These are phyloP conservation scores for Acrobeloides nanus DNA, from an alignment of 2,888 invertebrate species.

Conservation along the genomic window DNA sequence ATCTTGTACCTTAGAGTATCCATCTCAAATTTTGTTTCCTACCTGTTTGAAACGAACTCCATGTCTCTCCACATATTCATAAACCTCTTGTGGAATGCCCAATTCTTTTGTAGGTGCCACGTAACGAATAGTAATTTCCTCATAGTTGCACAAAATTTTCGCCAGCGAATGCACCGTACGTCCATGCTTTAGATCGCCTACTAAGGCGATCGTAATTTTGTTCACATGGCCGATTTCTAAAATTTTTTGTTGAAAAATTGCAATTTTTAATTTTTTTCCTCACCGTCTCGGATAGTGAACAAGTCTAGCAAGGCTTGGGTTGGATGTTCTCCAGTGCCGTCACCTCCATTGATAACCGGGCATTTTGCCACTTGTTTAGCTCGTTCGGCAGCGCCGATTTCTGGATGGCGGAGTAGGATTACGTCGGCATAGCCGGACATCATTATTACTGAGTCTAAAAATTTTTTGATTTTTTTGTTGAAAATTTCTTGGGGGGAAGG, in stretches of 20 bases:
- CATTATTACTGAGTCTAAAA: conserved; percentile 58
- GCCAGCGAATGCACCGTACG: conserved; percentile 96
- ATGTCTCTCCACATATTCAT: conserved; percentile 70
- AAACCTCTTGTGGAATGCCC: conserved; percentile 81
- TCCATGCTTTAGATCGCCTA: conserved; percentile 94
- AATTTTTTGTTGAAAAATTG: neutral
- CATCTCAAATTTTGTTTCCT: conserved; percentile 13
- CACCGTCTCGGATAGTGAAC: conserved; percentile 82
- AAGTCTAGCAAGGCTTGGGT: conserved; percentile 93
- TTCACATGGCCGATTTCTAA: conserved; percentile 74
- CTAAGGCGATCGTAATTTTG: conserved; percentile 90
- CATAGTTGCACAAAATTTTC: conserved; percentile 79
- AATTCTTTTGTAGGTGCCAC: conserved; percentile 74
- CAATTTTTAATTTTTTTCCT: conserved; percentile 1
- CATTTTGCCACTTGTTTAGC: conserved; percentile 32
- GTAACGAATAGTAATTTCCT: conserved; percentile 71
- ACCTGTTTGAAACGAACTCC: conserved; percentile 69
- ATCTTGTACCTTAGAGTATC: no score
- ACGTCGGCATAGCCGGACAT: conserved; percentile 69
- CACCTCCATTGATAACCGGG: conserved; percentile 86
- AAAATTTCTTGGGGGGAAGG: neutral
- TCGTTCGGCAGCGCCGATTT: conserved; percentile 74
- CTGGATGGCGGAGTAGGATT: conserved; percentile 84
- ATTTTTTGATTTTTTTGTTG: no score
- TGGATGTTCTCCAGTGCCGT: conserved; percentile 92